These are phyloP conservation scores for Anodontia alba DNA, from an alignment of 2,888 invertebrate genomes.

Conservation along the genomic window DNA sequence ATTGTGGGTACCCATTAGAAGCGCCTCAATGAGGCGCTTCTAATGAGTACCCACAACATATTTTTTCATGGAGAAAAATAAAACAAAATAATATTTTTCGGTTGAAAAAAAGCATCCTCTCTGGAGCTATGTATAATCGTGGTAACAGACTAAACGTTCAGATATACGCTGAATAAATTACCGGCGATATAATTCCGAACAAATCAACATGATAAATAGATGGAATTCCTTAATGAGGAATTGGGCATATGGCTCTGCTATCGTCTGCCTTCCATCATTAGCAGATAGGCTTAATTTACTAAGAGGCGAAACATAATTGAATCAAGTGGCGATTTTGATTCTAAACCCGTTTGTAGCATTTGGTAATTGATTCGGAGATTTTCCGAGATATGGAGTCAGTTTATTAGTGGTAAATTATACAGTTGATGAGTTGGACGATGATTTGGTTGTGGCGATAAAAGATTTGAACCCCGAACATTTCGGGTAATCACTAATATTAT, in stretches of 20 bases:
- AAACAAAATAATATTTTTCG: no score
- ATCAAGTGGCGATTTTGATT: slow-evolving; percentile 43
- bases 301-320: slow-evolving; percentile 45
- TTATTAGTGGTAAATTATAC: slow-evolving; percentile 19
- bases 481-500: slow-evolving; percentile 30
- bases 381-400: slow-evolving; percentile 8
- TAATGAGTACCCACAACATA: no score
- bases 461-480: slow-evolving; percentile 36
- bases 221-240: slow-evolving; percentile 9
- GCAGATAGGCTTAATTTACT: slow-evolving; percentile 19
- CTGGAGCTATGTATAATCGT: no score
- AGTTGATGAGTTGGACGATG: slow-evolving; percentile 6
- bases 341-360: not conserved
- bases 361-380: slow-evolving; percentile 16
- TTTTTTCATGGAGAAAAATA: no score
- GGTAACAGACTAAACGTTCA: slow-evolving; percentile 9
- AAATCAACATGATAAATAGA: slow-evolving; percentile 20
- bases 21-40: no score
- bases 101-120: no score
- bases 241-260: slow-evolving; percentile 10
- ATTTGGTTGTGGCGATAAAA: slow-evolving; percentile 44
- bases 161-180: slow-evolving; percentile 12
- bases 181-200: slow-evolving; percentile 7
- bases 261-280: slow-evolving; percentile 14
- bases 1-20: no score